Evolutionary conservation across 1,140 invertebrate species (phyloP), one percentile per base, ranked within the genome.

Genomic region (Saxidomus purpurata): DNA sequence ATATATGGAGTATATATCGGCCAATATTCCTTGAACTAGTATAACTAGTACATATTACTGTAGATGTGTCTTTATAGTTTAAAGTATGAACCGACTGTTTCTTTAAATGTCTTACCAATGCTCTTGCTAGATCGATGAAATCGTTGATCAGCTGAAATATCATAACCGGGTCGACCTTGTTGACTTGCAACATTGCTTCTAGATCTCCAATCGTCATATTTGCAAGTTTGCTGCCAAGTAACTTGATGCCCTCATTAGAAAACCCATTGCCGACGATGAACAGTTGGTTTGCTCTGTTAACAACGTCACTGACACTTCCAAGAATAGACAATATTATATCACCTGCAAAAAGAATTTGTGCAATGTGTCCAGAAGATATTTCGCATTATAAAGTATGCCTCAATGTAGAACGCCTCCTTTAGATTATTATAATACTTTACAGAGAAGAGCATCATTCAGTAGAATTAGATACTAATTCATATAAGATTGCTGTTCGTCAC

Each of bases 141-240:
- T 94, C 84, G 43, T 91, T 85, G 36, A 90, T 80, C 19, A 94
- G 82, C 40, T 91, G 22, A 1, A 79, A 19, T 13, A 92, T 89
- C 25, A 89, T 47, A 15, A 91, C 81, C 40, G 93, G 93, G 71
- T 94, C 92, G 22, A 94, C 83, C 34, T 92, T 93, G 55, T 93
- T 91, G 6, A 74, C 80, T 19, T 93, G 88, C n/a, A 94, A 40
- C 89, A 92, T 67, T 0, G 91, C 80, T 77, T 89, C 71, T 15
- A 94, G 22, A 43, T 94, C 92, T 22, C 91, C 92, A 19, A 94
- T 91, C 0, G 92, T 94, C 93, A 94, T 93, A 87, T 91, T 89
- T 28, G 93, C 92, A 17, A 94, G 74, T 25, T 93, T 91, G 8
- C 76, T 63, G 15, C 91, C 92, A 25, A 94, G 85, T 22, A 92